Percentiles rank a stretch among this genome's conserved stretches.
Evolutionary conservation across 2,113 vertebrate species (phyloP).

Genomic region (Caretta caretta): DNA sequence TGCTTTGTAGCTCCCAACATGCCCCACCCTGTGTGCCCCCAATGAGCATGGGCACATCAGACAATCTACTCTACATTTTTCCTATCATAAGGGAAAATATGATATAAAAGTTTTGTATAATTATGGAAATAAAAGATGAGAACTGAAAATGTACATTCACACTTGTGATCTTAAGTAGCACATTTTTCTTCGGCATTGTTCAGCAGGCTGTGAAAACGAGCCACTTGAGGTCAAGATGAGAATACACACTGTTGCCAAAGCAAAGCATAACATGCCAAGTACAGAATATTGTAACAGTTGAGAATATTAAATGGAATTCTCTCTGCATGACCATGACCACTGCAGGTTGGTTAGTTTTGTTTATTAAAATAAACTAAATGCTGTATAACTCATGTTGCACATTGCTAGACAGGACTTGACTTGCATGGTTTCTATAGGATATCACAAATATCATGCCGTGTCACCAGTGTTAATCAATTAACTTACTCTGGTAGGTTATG

Average conservation of each 20-base stretch:
- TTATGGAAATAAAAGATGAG: background rate
- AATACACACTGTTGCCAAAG: background rate
- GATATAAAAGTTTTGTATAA: background rate
- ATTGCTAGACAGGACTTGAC: background rate
- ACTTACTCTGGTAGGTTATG: background rate
- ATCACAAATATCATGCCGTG: background rate
- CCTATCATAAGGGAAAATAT: background rate
- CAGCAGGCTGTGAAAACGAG: background rate
- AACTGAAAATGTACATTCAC: conserved; percentile 8
- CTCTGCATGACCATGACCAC: background rate
- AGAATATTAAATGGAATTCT: background rate
- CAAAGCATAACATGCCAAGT: background rate
- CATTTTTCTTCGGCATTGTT: conserved; percentile 8
- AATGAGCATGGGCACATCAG: background rate
- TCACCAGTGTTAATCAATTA: background rate
- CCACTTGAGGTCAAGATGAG: background rate
- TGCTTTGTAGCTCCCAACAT: background rate
- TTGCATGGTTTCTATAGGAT: background rate
- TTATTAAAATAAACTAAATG: background rate
- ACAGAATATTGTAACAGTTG: background rate
- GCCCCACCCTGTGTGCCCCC: background rate
- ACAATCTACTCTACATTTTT: background rate
- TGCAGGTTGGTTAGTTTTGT: background rate
- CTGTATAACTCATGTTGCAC: background rate
- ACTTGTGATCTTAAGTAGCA: background rate